Evolutionary conservation across 2,888 invertebrate genomes (phyloP), one percentile per base, ranked within the genome.

Genomic region (Caenorhabditis japonica): DNA sequence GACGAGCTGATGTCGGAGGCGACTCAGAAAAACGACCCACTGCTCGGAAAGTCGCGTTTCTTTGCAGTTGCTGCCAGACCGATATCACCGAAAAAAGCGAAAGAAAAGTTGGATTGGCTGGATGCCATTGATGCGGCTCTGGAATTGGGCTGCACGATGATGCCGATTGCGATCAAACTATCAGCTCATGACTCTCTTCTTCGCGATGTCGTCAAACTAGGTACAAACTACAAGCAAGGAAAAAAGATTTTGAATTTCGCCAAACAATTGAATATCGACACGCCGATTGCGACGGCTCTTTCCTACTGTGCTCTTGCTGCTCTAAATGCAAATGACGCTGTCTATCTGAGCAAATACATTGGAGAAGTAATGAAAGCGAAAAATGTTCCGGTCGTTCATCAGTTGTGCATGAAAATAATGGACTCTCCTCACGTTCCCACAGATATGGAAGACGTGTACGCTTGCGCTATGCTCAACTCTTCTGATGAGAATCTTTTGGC

Each of bases 381-480:
- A 36, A 70, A 61, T 25, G 61, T 81, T 3, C 71, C 75, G 0
- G 78, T 81, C 0, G 82, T 82, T 34, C 77, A 82, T 60, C 68
- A 80, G 23, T 55, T 82, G 8, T 82, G 80, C 58, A 64, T 80
- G 70, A 30, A 73, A 36, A 74, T 79, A 5, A 71, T 79, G 52
- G 10, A 73, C 3, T 73, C 73, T n/a, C 44, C 59, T 1, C 64
- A 70, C 51, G 61, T 68, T 8, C 62, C 62, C 1, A 59, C 75
- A 21, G 61, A 74, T 21, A 69, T 81, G 52, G 75, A 70, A 15
- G 80, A 79, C 38, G 64, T 82, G 4, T 79, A 80, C 30, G 73
- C 77, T 7, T 79, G 79, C 58, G 82, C 82, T 1, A 47, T 82
- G 41, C 55, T 72, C 38, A 82, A 82, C 56, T 70, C 73, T 7